Evolutionary conservation across 2,113 vertebrate species (phyloP).

Genomic region (Ifrita kowaldi): DNA sequence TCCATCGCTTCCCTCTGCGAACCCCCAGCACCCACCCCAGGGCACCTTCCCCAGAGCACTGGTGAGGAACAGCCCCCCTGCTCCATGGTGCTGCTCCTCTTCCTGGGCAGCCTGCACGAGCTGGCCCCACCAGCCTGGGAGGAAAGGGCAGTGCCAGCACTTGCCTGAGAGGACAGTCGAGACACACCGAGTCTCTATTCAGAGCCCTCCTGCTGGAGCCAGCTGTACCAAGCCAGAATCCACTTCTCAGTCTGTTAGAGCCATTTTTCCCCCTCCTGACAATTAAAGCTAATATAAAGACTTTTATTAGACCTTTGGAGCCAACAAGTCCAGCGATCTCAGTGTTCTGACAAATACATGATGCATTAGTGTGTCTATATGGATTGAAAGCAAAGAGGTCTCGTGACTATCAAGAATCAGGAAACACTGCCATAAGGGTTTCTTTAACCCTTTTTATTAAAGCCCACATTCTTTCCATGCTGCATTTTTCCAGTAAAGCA

Average conservation of each 20-base stretch:
- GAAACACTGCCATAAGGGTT: slow-evolving; percentile 12
- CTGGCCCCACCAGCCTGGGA: not conserved
- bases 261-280: not conserved
- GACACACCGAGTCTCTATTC: rapidly evolving
- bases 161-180: not conserved
- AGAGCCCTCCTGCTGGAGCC: not conserved
- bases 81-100: rapidly evolving
- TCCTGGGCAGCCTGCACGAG: not conserved
- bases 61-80: not conserved
- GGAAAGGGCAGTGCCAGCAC: not conserved
- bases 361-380: slow-evolving; percentile 22
- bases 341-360: not conserved
- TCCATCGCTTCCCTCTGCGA: rapidly evolving
- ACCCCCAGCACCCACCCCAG: rapidly evolving
- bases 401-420: not conserved
- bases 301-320: slow-evolving; percentile 43
- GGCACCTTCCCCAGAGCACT: not conserved
- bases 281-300: slow-evolving; percentile 26
- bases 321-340: slow-evolving; percentile 3
- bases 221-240: not conserved
- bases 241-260: not conserved
- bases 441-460: slow-evolving; percentile 29
- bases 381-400: slow-evolving; percentile 8
- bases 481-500: slow-evolving; percentile 14
- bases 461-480: slow-evolving; percentile 3